A percentile compares a stretch with the other conserved stretches of the same genome.
Conservation (phyloP, 2,113 vertebrate species). For the Nothocercus nigrocapillus region DNA sequence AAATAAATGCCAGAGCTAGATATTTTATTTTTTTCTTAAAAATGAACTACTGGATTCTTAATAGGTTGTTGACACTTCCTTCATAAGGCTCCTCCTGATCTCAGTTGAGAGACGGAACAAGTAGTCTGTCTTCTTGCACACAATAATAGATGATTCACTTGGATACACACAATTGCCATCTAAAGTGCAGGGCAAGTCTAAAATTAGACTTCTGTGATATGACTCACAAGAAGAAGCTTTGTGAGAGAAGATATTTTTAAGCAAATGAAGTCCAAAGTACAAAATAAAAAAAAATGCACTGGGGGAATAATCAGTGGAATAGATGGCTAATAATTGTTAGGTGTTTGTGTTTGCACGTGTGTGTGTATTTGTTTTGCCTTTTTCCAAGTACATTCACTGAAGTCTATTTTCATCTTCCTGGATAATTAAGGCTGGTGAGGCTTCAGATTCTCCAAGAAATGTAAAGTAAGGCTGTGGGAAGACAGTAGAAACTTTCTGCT, state of each 20-base stretch:
- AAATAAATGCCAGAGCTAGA: not conserved
- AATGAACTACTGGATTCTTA: not conserved
- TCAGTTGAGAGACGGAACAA: conserved; percentile 27
- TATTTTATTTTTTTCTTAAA: not conserved
- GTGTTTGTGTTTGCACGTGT: not conserved
- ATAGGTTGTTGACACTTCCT: not conserved
- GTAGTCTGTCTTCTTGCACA: conserved; percentile 18
- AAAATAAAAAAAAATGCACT: conserved; percentile 38
- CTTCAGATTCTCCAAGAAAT: not conserved
- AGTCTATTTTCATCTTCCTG: not conserved
- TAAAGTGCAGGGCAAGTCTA: conserved; percentile 18
- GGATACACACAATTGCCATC: conserved; percentile 12
- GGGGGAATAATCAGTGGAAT: not conserved
- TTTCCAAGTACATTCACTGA: not conserved
- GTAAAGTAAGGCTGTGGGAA: not conserved
- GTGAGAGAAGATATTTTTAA: conserved; percentile 61
- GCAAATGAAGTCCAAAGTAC: conserved; percentile 12
- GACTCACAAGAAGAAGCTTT: conserved; percentile 59
- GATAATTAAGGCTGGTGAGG: not conserved
- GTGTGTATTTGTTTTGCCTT: not conserved
- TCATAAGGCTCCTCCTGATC: conserved; percentile 15
- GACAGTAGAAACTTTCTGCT: not conserved
- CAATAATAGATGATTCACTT: conserved; percentile 8
- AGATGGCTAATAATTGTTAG: not conserved
- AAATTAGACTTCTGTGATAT: conserved; percentile 49